A percentile compares a stretch with the other conserved stretches of the same genome.
phyloP scores from a whole-genome alignment of 2,113 vertebrate species.

The Scortum barcoo region DNA sequence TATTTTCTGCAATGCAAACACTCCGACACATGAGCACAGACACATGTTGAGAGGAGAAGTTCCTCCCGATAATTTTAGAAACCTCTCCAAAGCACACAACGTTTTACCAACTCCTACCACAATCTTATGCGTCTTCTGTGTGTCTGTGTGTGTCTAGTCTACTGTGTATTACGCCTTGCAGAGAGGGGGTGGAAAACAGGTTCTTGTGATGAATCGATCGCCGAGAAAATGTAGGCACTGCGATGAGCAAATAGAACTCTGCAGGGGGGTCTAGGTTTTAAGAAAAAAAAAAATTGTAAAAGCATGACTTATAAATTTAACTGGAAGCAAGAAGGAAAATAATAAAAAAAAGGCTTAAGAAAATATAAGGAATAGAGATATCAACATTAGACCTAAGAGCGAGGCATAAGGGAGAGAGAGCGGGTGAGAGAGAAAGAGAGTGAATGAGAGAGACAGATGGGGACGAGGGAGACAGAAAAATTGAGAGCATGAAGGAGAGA shows the following conservation, averaged over 20 bases:
- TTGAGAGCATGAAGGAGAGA: slow-evolving; percentile 11
- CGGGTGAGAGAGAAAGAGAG: neutral
- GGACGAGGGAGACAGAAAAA: slow-evolving; percentile 8
- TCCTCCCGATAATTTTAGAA: slow-evolving; percentile 59
- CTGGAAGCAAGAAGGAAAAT: slow-evolving; percentile 64
- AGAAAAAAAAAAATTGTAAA: slow-evolving; percentile 71
- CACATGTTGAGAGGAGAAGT: slow-evolving; percentile 8
- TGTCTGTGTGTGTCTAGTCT: slow-evolving; percentile 34
- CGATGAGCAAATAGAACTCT: slow-evolving; percentile 81
- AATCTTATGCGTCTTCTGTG: slow-evolving; percentile 11
- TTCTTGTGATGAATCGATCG: slow-evolving; percentile 82
- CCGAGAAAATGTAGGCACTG: slow-evolving; percentile 76
- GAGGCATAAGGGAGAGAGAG: slow-evolving; percentile 7
- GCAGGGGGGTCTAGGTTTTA: slow-evolving; percentile 67
- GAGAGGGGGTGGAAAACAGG: slow-evolving; percentile 77
- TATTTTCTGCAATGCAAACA: slow-evolving; percentile 40
- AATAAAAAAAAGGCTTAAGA: slow-evolving; percentile 45
- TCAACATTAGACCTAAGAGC: slow-evolving; percentile 43
- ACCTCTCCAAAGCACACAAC: slow-evolving; percentile 39
- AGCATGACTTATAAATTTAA: slow-evolving; percentile 79
- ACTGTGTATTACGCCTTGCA: slow-evolving; percentile 48
- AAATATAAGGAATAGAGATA: slow-evolving; percentile 70
- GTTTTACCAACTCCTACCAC: slow-evolving; percentile 49
- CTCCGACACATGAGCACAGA: neutral
- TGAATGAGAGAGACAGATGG: slow-evolving; percentile 4